Conservation (phyloP, 2,888 invertebrate species). For the Diarsia rubi region DNA sequence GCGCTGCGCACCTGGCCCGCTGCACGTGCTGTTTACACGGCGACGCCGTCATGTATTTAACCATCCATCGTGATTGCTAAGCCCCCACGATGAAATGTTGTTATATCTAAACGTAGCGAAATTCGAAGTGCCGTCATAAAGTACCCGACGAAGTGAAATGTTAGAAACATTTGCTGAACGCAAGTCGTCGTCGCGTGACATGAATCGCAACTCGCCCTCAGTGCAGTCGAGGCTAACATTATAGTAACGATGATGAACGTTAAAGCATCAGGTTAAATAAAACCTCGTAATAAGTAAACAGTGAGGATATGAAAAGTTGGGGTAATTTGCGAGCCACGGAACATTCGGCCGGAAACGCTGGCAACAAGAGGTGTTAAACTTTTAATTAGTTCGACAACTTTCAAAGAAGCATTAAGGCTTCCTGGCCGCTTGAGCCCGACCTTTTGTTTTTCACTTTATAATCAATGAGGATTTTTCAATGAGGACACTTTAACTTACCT, state of each 20-base stretch:
- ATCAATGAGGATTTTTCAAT: conserved; percentile 64
- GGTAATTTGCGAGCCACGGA: conserved; percentile 77
- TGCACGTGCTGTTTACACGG: too few relatives aligned
- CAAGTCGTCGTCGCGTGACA: conserved; percentile 21
- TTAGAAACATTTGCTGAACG: conserved; percentile 13
- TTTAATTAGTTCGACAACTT: conserved; percentile 87
- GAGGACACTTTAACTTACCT: conserved; percentile 32
- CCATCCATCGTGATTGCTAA: background rate
- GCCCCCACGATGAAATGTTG: background rate
- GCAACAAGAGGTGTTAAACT: conserved; percentile 86
- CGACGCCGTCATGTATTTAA: too few relatives aligned
- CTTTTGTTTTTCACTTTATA: conserved; percentile 76
- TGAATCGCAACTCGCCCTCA: conserved; percentile 1
- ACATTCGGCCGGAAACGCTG: conserved; percentile 74
- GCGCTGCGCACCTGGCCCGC: too few relatives aligned
- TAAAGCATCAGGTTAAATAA: conserved; percentile 51
- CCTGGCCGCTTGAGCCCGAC: conserved; percentile 71
- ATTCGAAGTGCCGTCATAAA: conserved; percentile 22
- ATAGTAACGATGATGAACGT: conserved; percentile 20
- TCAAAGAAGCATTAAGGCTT: conserved; percentile 83
- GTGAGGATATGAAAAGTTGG: conserved; percentile 73
- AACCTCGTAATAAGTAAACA: conserved; percentile 62
- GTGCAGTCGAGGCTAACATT: background rate
- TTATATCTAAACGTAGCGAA: background rate
- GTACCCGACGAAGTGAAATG: conserved; percentile 11